phyloP scores from a whole-genome alignment of 2,797 vertebrate species.

The Lepus townsendii region DNA sequence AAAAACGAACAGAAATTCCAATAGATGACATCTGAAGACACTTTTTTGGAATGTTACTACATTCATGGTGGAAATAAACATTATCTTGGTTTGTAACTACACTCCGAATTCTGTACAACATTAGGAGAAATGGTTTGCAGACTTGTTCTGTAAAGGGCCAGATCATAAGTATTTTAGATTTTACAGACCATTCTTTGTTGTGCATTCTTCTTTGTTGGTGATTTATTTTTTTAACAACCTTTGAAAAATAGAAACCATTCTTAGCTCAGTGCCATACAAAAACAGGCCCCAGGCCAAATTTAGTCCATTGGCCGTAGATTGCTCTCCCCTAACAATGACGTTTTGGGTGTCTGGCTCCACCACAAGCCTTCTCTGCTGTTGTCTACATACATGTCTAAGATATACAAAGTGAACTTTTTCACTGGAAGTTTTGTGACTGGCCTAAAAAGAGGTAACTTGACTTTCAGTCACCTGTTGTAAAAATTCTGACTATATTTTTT shows the following conservation, averaged over 20 bases:
- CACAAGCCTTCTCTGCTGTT: constrained; percentile 39
- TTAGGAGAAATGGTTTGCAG: constrained; percentile 45
- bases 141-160: constrained; percentile 54
- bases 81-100: constrained; percentile 69
- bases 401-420: not conserved
- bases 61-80: constrained; percentile 57
- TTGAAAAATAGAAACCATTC: constrained; percentile 57
- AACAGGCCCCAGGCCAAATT: not conserved
- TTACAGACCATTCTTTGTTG: constrained; percentile 49
- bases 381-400: constrained; percentile 10
- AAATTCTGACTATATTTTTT: constrained; percentile 67
- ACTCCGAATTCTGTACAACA: constrained; percentile 70
- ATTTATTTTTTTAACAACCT: not conserved
- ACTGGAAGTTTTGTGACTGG: constrained; percentile 51
- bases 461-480: constrained; percentile 63
- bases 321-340: not conserved
- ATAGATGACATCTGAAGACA: constrained; percentile 79
- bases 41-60: constrained; percentile 63
- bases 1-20: constrained; percentile 74
- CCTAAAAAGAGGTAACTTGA: constrained; percentile 54
- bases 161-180: constrained; percentile 52
- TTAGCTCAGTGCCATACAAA: constrained; percentile 63
- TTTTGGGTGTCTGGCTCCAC: not conserved
- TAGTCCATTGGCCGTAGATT: not conserved
- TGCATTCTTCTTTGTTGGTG: not conserved